Conservation (phyloP, 2,113 vertebrate species). For the Chitala chitala region DNA sequence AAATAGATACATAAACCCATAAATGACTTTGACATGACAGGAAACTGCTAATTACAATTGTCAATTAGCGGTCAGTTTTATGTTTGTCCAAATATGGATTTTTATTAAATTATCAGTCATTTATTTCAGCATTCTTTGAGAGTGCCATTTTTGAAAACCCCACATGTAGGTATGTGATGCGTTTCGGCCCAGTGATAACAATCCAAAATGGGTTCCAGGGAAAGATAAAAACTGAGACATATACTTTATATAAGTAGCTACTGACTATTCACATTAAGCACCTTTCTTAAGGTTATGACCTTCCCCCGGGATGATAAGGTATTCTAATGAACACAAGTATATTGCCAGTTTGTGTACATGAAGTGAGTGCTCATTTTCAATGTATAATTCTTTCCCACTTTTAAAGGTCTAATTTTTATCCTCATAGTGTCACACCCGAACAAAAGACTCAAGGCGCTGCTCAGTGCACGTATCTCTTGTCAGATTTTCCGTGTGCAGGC, state of each 20-base stretch:
- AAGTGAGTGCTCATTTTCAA: too few species aligned
- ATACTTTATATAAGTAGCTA: background rate
- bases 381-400: too few species aligned
- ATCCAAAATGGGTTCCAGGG: background rate
- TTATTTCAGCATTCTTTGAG: background rate
- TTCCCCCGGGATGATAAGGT: too few species aligned
- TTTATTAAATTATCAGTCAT: slow-evolving; percentile 20
- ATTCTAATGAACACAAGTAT: background rate
- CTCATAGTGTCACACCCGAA: too few species aligned
- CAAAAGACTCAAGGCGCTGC: too few species aligned
- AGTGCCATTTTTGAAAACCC: background rate
- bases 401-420: too few species aligned
- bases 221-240: background rate
- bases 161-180: background rate
- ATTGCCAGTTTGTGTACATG: too few species aligned
- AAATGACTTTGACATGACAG: slow-evolving; percentile 6
- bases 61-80: slow-evolving; percentile 15
- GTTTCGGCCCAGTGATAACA: background rate
- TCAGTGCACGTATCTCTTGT: too few species aligned
- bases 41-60: slow-evolving; percentile 15
- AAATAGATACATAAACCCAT: slow-evolving; percentile 20
- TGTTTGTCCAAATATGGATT: slow-evolving; percentile 17
- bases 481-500: too few species aligned
- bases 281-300: background rate
- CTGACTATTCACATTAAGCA: too few species aligned